Base-by-base conservation (phyloP, 2,888 invertebrate species). In the Melinaea menophilus region DNA sequence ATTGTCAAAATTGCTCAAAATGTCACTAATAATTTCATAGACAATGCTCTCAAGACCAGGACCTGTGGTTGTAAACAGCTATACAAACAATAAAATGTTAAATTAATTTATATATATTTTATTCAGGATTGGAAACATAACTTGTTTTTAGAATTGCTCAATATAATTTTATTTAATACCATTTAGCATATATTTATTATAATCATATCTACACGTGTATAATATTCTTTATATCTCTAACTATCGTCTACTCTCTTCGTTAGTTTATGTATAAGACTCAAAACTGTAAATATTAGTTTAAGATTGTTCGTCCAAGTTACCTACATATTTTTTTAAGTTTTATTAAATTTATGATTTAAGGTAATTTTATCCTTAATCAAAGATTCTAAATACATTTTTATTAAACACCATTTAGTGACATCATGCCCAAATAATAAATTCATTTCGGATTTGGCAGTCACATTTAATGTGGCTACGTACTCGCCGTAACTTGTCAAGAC, bases 221-320 rank as follows among this genome's bases (percentile, higher is more conserved):
- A 51, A 31, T 41, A 41, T 31, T 51, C 31, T 51, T 51, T 51
- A 51, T 9, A 51, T 51, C 46, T 46, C 51, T 51, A 31, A 51
- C 51, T 51, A 51, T 48, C 4, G 9, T 51, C 51, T 51, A 51
- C 22, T 51, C 51, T 51, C 51, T 51, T 51, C 51, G 7, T 51
- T 51, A 51, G 51, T n/a, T 22, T 51, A n/a, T 11, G 51, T 13
- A 31, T 51, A 41, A 41, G 41, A 9, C 41, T 31, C 31, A 31
- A 34, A 56, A 55, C 12, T 56, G 51, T 64, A 57, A 62, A 61
- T 59, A 41, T 41, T 63, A 55, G 33, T 37, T 58, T 55, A 45
- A 56, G 59, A 55, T 58, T 65, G 33, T 63, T 67, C 67, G 67
- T 67, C 67, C 67, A 67, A 61, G 12, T 57, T 55, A 48, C 46